Base-by-base conservation (phyloP, 2,888 invertebrate genomes). In the Gibbula magus region DNA sequence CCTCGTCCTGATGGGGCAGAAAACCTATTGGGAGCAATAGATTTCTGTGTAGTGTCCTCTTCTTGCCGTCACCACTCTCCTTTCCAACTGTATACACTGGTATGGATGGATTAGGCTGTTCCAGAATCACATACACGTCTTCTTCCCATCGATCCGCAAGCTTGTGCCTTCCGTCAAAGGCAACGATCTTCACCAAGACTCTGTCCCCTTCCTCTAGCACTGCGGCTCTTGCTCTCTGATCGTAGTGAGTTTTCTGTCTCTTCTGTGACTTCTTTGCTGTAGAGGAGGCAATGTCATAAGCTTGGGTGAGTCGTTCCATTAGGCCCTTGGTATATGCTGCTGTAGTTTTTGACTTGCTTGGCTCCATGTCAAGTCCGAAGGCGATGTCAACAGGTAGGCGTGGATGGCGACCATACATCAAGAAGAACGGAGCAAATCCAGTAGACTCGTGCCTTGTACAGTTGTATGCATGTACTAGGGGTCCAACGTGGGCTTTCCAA, bases 131-230 rank as follows among this genome's bases (percentile, higher is more conserved):
- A 45, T 78, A 78, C 29, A n/a, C n/a, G n/a, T n/a, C n/a, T n/a
- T n/a, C n/a, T n/a, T n/a, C n/a, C n/a, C n/a, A n/a, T n/a, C n/a
- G 45, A 39, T 7, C 18, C 77, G 77, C 35, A 8, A 66, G 22
- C 22, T 77, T 77, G 51, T 67, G 61, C 35, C 39, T 61, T 4
- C 77, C 77, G 45, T 77, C 67, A 22, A 77, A 77, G 20, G 77
- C 77, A 13, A 77, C 45, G n/a, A 77, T 25, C 51, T 77, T 77
- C 13, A 61, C 77, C 8, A 77, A 51, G 5, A 77, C 77, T 45
- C 77, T n/a, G 39, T 77, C 77, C 3, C 77, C 77, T 2, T 18
- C 29, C 29, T 61, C 61, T 13, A 77, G 18, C 7, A 45, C 22
- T 3, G 77, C 77, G 10, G 61, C 77, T 66, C 66, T 35, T 20